Percentiles rank a stretch among this genome's conserved stretches.
Evolutionary conservation across 2,888 invertebrate species (phyloP).

Genomic region (Tillus elongatus): DNA sequence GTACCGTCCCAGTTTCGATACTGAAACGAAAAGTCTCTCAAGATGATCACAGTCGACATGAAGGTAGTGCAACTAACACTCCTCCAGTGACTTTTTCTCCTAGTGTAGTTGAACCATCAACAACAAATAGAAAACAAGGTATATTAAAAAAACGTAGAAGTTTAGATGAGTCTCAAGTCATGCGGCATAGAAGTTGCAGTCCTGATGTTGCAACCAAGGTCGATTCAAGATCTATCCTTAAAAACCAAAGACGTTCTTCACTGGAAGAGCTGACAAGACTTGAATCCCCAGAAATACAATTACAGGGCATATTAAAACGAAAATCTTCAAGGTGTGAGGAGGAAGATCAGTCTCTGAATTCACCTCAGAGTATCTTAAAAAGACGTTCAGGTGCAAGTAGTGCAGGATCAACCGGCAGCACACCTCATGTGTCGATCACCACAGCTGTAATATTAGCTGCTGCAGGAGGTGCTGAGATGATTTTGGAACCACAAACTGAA

Average conservation of each 20-base stretch:
- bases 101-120: constrained; percentile 58
- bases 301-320: constrained; percentile 60
- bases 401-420: constrained; percentile 48
- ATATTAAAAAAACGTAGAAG: constrained; percentile 78
- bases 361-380: constrained; percentile 71
- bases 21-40: constrained; percentile 49
- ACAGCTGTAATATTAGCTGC: constrained; percentile 58
- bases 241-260: constrained; percentile 59
- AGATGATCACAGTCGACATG: constrained; percentile 39
- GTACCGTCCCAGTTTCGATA: constrained; percentile 46
- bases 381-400: constrained; percentile 61
- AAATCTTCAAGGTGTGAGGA: constrained; percentile 57
- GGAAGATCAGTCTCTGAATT: constrained; percentile 50
- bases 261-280: constrained; percentile 59
- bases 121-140: constrained; percentile 58
- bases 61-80: constrained; percentile 39
- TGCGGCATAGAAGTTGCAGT: constrained; percentile 58
- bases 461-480: constrained; percentile 47
- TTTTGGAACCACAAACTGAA: constrained; percentile 35
- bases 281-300: constrained; percentile 55
- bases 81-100: constrained; percentile 77
- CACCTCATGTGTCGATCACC: constrained; percentile 59
- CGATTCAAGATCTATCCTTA: constrained; percentile 58
- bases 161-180: constrained; percentile 67
- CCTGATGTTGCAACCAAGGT: constrained; percentile 56